A percentile compares a stretch with the other conserved stretches of the same genome.
Conservation (phyloP, 2,797 vertebrate species). For the Chaetodon trifasciatus region DNA sequence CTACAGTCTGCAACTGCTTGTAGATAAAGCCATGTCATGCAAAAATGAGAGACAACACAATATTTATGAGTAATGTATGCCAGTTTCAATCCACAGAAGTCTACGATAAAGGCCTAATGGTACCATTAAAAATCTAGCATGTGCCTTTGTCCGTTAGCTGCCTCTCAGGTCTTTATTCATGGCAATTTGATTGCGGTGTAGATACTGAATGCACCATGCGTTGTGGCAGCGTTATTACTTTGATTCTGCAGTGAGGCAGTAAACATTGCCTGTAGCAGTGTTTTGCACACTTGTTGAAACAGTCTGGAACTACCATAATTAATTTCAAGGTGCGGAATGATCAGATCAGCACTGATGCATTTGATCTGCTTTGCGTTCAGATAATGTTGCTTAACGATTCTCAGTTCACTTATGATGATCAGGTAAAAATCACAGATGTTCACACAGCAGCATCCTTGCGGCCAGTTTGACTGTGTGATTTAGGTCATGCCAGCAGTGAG, state of each 20-base stretch:
- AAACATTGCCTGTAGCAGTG: not conserved
- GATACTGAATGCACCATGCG: not conserved
- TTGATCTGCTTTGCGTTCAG: not conserved
- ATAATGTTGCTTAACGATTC: not conserved
- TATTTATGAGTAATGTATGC: too few relatives aligned
- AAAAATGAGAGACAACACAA: not conserved
- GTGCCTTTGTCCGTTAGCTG: not conserved
- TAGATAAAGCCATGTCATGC: not conserved
- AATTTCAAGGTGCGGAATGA: not conserved
- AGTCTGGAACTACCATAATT: not conserved
- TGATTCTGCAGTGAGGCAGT: not conserved
- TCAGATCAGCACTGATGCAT: not conserved
- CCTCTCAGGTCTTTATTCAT: too few relatives aligned
- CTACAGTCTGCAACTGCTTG: not conserved
- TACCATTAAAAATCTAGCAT: too few relatives aligned
- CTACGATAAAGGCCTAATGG: not conserved
- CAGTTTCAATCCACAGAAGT: not conserved
- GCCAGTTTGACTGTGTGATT: not conserved
- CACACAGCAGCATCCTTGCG: not conserved
- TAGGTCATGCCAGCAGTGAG: not conserved
- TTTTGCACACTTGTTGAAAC: conserved; percentile 1
- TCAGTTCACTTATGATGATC: not conserved
- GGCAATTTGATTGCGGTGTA: too few relatives aligned
- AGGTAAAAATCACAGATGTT: not conserved
- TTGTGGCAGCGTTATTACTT: not conserved